These are phyloP conservation scores for Platorchestia sp. DNA, from an alignment of 1,140 invertebrate genomes.

Conservation along the genomic window DNA sequence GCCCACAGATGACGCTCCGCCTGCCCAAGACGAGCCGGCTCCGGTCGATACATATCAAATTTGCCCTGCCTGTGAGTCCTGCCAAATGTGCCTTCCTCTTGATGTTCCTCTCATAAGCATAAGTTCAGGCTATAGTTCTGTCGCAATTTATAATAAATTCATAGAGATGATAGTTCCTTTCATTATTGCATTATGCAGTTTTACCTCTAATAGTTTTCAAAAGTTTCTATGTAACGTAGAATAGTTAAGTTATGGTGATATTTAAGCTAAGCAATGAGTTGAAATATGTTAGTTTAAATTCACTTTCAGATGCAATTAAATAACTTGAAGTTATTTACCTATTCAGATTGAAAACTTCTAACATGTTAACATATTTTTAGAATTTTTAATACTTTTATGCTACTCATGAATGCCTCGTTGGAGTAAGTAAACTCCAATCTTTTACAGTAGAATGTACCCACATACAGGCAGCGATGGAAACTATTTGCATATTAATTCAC, in stretches of 20 bases:
- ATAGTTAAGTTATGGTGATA: background rate
- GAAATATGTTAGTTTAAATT: background rate
- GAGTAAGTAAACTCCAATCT: background rate
- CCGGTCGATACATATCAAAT: background rate
- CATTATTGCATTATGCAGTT: background rate
- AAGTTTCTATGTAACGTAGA: background rate
- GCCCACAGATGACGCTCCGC: background rate
- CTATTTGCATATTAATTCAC: background rate
- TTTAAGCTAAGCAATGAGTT: too few relatives aligned
- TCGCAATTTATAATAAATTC: background rate
- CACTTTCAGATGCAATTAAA: background rate
- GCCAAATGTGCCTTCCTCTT: too few relatives aligned
- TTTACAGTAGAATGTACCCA: background rate
- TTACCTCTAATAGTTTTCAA: background rate
- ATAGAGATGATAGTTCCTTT: background rate
- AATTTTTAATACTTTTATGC: background rate
- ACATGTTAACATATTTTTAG: too few relatives aligned
- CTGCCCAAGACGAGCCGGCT: background rate
- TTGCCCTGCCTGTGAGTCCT: slow-evolving; percentile 10
- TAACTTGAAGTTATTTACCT: too few relatives aligned
- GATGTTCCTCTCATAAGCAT: too few relatives aligned
- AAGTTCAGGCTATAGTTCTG: background rate
- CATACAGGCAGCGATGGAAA: background rate
- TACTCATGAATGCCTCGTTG: background rate
- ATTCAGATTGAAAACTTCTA: too few relatives aligned